Percentiles rank a stretch among this genome's conserved stretches.
Conservation (phyloP, 2,888 invertebrate species). For the Dicranocentrus wangi region DNA sequence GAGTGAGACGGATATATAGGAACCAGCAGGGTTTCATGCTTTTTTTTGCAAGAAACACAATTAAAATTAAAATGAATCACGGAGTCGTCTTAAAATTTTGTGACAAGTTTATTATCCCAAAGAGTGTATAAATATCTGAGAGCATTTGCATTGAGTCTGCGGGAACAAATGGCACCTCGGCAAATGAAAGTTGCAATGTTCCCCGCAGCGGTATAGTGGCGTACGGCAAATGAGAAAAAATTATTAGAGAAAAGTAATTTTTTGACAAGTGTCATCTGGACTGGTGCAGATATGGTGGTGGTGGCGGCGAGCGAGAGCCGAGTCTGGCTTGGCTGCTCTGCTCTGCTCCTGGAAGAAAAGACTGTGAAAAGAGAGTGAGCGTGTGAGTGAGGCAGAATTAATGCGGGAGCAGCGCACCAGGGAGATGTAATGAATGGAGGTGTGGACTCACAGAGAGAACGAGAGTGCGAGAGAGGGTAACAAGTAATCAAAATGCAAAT, state of each 20-base stretch:
- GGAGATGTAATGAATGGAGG: too few species aligned
- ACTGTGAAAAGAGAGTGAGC: slow-evolving; percentile 1
- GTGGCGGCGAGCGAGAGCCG: neutral
- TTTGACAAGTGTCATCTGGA: slow-evolving; percentile 27
- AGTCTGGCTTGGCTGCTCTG: slow-evolving; percentile 17
- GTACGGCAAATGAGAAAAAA: slow-evolving; percentile 5
- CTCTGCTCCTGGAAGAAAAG: too few species aligned
- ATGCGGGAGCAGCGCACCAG: too few species aligned
- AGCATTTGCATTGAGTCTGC: neutral
- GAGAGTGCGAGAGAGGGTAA: neutral
- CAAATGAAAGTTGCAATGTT: too few species aligned
- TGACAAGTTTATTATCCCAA: slow-evolving; percentile 55
- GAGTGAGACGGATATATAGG: too few species aligned
- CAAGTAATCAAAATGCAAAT: slow-evolving; percentile 64
- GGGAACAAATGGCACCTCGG: too few species aligned
- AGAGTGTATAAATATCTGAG: slow-evolving; percentile 20
- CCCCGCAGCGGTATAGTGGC: too few species aligned
- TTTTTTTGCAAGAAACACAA: slow-evolving; percentile 23
- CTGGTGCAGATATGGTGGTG: neutral
- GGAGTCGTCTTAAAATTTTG: slow-evolving; percentile 37
- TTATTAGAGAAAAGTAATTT: slow-evolving; percentile 28
- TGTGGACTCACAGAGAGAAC: too few species aligned
- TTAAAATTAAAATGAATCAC: slow-evolving; percentile 65
- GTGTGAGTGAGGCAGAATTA: neutral
- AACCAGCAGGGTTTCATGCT: too few species aligned